Evolutionary conservation across 2,797 vertebrate species (phyloP).

Genomic region (Gymnoscopelus braueri): DNA sequence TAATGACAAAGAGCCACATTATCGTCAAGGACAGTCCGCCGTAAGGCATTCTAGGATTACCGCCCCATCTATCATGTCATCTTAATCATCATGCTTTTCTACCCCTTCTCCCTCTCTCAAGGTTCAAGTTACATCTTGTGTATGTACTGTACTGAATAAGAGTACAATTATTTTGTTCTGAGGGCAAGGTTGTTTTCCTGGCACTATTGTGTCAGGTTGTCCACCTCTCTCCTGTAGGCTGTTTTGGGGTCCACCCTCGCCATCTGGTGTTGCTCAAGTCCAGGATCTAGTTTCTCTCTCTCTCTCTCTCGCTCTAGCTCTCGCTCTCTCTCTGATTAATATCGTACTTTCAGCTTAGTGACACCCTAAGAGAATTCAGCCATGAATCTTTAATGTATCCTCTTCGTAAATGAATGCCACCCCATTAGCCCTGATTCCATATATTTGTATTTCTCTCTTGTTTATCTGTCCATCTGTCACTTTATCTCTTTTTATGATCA

Average conservation of each 20-base stretch:
- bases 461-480: constrained; percentile 4
- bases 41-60: constrained; percentile 3
- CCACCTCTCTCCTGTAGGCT: too few species aligned
- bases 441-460: constrained; percentile 39
- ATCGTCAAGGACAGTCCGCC: not conserved
- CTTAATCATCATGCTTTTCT: not conserved
- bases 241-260: too few species aligned
- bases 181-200: too few species aligned
- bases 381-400: constrained; percentile 77
- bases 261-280: too few species aligned
- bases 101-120: constrained; percentile 8
- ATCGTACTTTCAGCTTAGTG: constrained; percentile 48
- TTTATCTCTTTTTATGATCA: constrained; percentile 31
- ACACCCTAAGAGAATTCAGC: constrained; percentile 59
- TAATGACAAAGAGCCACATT: too few species aligned
- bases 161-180: too few species aligned
- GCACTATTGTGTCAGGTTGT: too few species aligned
- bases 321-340: constrained; percentile 62
- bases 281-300: constrained; percentile 1
- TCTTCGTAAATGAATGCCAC: constrained; percentile 74
- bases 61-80: too few species aligned
- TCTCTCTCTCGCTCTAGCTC: constrained; percentile 18
- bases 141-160: too few species aligned
- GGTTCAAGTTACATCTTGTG: too few species aligned
- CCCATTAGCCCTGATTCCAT: constrained; percentile 51